phyloP scores from a whole-genome alignment of 1,140 invertebrate genomes.

The Ladona fulva region DNA sequence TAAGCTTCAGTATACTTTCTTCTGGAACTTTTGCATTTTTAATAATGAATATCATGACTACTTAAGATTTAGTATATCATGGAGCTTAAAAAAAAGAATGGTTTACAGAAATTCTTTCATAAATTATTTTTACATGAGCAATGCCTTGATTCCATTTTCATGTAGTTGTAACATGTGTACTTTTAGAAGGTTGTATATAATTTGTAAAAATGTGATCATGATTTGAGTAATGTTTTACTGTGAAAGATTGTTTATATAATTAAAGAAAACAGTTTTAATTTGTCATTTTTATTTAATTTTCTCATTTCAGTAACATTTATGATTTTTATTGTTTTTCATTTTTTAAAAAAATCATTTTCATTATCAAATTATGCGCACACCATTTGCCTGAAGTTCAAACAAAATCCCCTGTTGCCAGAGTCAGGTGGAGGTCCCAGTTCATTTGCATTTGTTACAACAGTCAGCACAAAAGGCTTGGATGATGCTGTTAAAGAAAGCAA shows the following conservation, averaged over 20 bases:
- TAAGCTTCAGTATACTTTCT: no score
- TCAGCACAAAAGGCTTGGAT: conserved; percentile 62
- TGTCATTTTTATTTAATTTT: background rate
- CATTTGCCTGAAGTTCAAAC: conserved; percentile 55
- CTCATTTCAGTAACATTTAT: background rate
- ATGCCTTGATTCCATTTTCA: no score
- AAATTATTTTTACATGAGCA: no score
- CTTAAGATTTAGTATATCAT: no score
- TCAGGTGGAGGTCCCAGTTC: conserved; percentile 43
- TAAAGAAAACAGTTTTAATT: background rate
- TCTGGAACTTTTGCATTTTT: no score
- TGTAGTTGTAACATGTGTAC: no score
- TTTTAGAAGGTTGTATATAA: no score
- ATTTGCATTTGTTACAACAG: conserved; percentile 53
- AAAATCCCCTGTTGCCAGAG: conserved; percentile 62
- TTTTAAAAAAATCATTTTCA: background rate
- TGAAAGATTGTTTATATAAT: background rate
- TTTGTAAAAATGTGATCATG: no score
- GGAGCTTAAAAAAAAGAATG: no score
- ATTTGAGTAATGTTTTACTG: no score
- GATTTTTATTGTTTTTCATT: background rate
- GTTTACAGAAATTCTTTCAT: no score
- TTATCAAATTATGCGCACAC: conserved; percentile 40
- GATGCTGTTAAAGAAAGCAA: conserved; percentile 38
- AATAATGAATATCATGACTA: no score